Evolutionary conservation across 2,888 invertebrate species (phyloP).

Genomic region (Podotricha telesiphe): DNA sequence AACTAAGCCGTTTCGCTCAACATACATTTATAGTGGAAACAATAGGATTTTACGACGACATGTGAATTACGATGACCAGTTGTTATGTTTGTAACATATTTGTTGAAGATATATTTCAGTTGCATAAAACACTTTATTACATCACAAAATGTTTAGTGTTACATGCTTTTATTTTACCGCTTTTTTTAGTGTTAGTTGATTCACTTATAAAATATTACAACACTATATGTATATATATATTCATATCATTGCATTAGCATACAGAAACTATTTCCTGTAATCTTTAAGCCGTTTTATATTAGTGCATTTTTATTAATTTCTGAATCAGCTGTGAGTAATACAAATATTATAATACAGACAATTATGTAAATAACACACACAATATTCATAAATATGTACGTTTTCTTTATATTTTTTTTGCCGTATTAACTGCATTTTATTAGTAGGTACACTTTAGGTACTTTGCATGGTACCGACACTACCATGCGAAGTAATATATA

Average conservation of each 20-base stretch:
- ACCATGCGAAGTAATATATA: too few species aligned
- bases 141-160: slow-evolving; percentile 51
- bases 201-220: background rate
- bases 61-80: slow-evolving; percentile 45
- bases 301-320: slow-evolving; percentile 6
- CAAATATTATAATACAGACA: slow-evolving; percentile 1
- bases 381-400: background rate
- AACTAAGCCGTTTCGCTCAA: slow-evolving; percentile 24
- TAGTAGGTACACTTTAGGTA: too few species aligned
- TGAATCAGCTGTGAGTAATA: slow-evolving; percentile 16
- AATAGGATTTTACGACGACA: slow-evolving; percentile 48
- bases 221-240: background rate
- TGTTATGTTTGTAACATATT: slow-evolving; percentile 43
- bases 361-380: background rate
- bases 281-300: background rate
- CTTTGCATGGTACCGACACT: too few species aligned
- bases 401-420: too few species aligned
- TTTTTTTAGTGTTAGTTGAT: background rate
- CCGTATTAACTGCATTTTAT: too few species aligned
- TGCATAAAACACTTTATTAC: slow-evolving; percentile 56
- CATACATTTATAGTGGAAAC: slow-evolving; percentile 30
- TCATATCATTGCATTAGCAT: background rate
- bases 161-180: background rate
- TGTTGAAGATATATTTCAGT: slow-evolving; percentile 51
- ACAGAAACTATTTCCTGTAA: slow-evolving; percentile 1